phyloP scores from a whole-genome alignment of 2,888 invertebrate species.

The Sturmia bella region DNA sequence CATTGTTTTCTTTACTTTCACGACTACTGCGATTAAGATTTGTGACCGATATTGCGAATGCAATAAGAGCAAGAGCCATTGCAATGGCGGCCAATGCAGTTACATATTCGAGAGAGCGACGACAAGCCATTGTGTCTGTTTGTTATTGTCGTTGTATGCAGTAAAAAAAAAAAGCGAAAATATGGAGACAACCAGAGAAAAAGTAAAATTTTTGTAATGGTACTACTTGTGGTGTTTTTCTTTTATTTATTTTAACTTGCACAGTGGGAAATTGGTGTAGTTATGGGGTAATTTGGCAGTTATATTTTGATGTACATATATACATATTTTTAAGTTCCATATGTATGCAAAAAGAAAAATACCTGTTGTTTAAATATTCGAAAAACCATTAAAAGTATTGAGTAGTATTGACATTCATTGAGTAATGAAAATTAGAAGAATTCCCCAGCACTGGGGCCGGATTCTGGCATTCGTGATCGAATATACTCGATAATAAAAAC shows the following conservation, averaged over 20 bases:
- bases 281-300: too few relatives aligned
- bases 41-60: conserved; percentile 74
- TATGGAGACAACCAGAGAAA: conserved; percentile 28
- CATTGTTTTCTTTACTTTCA: conserved; percentile 57
- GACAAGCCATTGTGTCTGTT: conserved; percentile 70
- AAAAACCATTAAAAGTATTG: too few relatives aligned
- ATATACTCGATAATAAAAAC: too few relatives aligned
- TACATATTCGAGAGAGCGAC: conserved; percentile 70
- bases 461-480: too few relatives aligned
- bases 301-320: too few relatives aligned
- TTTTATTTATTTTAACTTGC: conserved; percentile 21
- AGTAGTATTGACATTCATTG: too few relatives aligned
- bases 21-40: conserved; percentile 54
- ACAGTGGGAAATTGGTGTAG: conserved; percentile 42
- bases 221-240: conserved; percentile 8
- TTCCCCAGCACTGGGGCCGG: too few relatives aligned
- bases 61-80: conserved; percentile 75
- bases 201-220: conserved; percentile 8
- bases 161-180: conserved; percentile 29
- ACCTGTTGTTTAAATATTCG: too few relatives aligned
- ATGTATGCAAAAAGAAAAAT: too few relatives aligned
- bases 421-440: too few relatives aligned
- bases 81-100: conserved; percentile 70
- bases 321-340: too few relatives aligned
- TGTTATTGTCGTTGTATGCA: conserved; percentile 32